Base-by-base conservation (phyloP, 2,113 vertebrate species). In the Morone chrysops region DNA sequence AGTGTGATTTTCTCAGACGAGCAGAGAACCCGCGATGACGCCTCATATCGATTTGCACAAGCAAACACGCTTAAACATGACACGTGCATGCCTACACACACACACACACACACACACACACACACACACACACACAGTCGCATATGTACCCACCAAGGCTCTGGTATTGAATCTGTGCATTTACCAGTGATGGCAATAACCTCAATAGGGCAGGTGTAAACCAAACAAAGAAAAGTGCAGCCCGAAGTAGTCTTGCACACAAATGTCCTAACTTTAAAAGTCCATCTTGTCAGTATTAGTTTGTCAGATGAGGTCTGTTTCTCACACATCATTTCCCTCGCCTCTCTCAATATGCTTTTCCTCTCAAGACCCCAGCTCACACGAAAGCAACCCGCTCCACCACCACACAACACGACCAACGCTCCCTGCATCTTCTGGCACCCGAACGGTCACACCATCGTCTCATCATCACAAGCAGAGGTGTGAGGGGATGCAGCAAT, bases 1-100 rank as follows among this genome's bases (percentile, higher is more conserved):
- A 93, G 90, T 93, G 96, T 95, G 96, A 97, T 96, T 96, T 93
- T 97, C 96, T 96, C 95, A 95, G 96, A 96, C 57, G 90, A 93
- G 92, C 88, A 93, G 92, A 91, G 91, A 95, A 95, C 60, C 92
- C 90, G 95, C 94, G 95, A 95, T 92, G 90, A 94, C 95, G 90
- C 94, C 96, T 87, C 87, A 87, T 89, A 88, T 80, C 76, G 83
- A 92, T 89, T 87, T 85, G 80, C 85, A 60, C 86, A 79, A 25
- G 73, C 87, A 76, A 78, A 83, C 51, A 47, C 25, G 18, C 75
- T 78, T 78, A 45, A 83, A 82, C 45, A 74, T 79, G 81, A 88
- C 91, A 86, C 56, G 45, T 67, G 25, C 67, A 77, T 83, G 76
- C 77, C 53, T 59, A 14, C 70, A 17, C 70, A 68, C 60, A 41